These are phyloP conservation scores for Drosophila miranda DNA, from an alignment of 1,140 invertebrate species.

Conservation along the genomic window DNA sequence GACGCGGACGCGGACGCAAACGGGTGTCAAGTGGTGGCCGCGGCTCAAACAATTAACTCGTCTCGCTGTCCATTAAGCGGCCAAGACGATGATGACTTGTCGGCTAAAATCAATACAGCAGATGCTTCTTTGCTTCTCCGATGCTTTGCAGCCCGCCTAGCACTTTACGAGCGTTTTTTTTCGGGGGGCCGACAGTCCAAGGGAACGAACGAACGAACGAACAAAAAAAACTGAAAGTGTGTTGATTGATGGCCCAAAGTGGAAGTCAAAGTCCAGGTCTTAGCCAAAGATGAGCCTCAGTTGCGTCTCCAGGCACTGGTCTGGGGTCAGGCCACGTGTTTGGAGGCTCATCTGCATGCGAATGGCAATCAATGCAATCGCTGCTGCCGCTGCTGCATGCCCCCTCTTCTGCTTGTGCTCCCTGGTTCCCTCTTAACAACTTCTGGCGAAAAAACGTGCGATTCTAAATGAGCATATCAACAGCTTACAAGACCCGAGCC, in stretches of 20 bases:
- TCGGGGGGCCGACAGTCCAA: not conserved
- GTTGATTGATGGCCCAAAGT: constrained; percentile 76
- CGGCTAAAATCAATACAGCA: constrained; percentile 55
- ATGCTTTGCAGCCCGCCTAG: constrained; percentile 24
- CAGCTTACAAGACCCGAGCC: constrained; percentile 66
- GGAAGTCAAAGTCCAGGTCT: constrained; percentile 41
- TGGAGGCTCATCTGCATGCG: constrained; percentile 68
- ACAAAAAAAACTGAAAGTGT: constrained; percentile 75
- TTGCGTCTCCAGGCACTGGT: constrained; percentile 14
- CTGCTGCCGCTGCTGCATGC: constrained; percentile 2
- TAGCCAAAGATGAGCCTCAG: constrained; percentile 21
- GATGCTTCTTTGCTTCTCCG: constrained; percentile 13
- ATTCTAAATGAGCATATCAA: constrained; percentile 81
- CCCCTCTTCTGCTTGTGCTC: constrained; percentile 9
- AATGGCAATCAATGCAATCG: constrained; percentile 73
- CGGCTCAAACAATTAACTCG: constrained; percentile 74
- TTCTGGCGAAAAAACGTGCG: constrained; percentile 79
- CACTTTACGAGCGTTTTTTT: constrained; percentile 41
- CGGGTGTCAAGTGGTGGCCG: constrained; percentile 44
- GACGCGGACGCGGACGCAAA: not conserved
- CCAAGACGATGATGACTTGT: constrained; percentile 20
- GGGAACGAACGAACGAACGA: not conserved
- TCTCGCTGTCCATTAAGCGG: constrained; percentile 66
- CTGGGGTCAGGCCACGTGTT: constrained; percentile 59
- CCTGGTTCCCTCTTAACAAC: constrained; percentile 60